phyloP scores from a whole-genome alignment of 2,113 vertebrate species.

The Picathartes gymnocephalus region DNA sequence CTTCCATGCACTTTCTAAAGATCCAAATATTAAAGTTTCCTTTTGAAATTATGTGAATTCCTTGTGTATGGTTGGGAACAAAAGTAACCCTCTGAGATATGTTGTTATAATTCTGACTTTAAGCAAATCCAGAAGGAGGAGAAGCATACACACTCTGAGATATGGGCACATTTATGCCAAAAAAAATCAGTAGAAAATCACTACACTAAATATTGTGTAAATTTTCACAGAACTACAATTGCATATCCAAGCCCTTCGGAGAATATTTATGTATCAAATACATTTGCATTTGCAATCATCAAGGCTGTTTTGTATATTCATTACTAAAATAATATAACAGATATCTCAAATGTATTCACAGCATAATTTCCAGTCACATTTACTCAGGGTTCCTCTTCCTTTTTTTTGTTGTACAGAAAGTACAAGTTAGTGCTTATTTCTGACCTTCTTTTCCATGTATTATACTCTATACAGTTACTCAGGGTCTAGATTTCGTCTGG shows the following conservation, averaged over 20 bases:
- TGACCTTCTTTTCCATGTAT: neutral
- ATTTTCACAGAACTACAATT: neutral
- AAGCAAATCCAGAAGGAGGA: neutral
- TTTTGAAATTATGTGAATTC: neutral
- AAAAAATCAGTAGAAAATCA: neutral
- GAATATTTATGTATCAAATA: neutral
- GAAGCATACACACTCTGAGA: rapidly evolving
- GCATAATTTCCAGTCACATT: neutral
- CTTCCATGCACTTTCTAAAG: neutral
- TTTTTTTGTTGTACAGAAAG: neutral
- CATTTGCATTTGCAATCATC: neutral
- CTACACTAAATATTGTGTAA: neutral
- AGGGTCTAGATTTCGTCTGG: neutral
- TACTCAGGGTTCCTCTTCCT: neutral
- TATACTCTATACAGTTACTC: neutral
- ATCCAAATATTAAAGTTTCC: neutral
- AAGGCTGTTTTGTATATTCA: neutral
- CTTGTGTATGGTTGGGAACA: neutral
- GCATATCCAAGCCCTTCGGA: neutral
- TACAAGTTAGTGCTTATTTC: neutral
- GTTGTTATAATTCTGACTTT: neutral
- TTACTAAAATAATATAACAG: neutral
- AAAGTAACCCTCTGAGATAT: neutral
- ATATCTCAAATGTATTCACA: neutral
- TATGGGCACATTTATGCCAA: neutral